Evolutionary conservation across 2,888 invertebrate species (phyloP).

Genomic region (Nomada hirtipes): DNA sequence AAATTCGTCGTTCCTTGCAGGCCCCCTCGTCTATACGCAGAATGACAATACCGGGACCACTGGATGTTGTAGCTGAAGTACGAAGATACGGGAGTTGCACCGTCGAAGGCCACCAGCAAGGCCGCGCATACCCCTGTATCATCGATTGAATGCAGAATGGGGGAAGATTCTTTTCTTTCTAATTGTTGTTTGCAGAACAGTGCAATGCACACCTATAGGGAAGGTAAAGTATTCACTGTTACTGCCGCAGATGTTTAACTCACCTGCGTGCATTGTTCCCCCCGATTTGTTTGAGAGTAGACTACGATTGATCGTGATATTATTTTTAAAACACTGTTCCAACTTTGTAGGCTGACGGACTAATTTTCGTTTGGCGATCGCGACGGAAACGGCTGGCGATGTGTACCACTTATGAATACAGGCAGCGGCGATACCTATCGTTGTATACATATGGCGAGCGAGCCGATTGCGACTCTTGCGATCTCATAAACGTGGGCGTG

Average conservation of each 20-base stretch:
- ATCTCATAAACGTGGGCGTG: slow-evolving; percentile 65
- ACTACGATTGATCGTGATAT: neutral
- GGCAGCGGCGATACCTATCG: slow-evolving; percentile 16
- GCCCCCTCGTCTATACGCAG: slow-evolving; percentile 1
- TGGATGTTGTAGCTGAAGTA: slow-evolving; percentile 24
- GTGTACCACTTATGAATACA: neutral
- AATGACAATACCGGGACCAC: slow-evolving; percentile 14
- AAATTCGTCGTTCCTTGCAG: slow-evolving; percentile 11
- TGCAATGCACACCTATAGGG: neutral
- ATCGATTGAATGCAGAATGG: neutral
- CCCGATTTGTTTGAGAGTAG: neutral
- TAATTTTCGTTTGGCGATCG: too few relatives aligned
- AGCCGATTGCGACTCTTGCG: slow-evolving; percentile 26
- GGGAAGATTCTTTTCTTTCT: neutral
- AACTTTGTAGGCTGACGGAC: too few relatives aligned
- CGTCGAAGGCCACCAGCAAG: slow-evolving; percentile 45
- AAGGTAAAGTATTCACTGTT: neutral
- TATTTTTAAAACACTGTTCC: too few relatives aligned
- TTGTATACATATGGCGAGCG: slow-evolving; percentile 14
- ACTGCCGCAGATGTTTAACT: too few relatives aligned
- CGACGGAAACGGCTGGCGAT: too few relatives aligned
- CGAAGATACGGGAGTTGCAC: slow-evolving; percentile 32
- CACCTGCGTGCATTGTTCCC: too few relatives aligned
- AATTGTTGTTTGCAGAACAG: neutral
- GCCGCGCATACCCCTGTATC: slow-evolving; percentile 17